Evolutionary conservation across 2,113 vertebrate species (phyloP), one percentile per base, ranked within the genome.

Genomic region (Odobenus rosmarus): DNA sequence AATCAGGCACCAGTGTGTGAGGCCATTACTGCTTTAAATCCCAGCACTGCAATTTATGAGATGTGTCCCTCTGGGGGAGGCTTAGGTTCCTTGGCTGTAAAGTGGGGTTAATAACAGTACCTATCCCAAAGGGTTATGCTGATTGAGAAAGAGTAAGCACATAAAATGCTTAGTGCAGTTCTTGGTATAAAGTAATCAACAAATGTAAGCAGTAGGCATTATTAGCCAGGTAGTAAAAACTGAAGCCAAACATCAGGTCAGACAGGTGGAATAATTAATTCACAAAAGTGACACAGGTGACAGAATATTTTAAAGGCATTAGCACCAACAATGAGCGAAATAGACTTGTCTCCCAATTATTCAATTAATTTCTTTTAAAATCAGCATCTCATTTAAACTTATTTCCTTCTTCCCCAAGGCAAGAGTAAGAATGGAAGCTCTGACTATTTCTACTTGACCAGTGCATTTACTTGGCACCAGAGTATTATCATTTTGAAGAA

Each of bases 41-140:
- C 64, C 77, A 79, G 79, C 14, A 9, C 49, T 79, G 39, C 59
- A 31, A 8, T 72, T 26, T 31, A 59, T 62, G 72, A 92, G 46
- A 39, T 42, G 57, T 53, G 84, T 95, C 55, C 69, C 72, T 49
- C 16, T 49, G 86, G 72, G 83, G 79, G 71, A 86, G 26, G 15
- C 8, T 86, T 92, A 11, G 59, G 51, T 93, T 96, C 83, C 53
- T 93, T 83, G 86, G 59, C 72, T 89, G 3, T 79, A 51, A 57
- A 88, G 59, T 72, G 39, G 64, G 46, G 51, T 71, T 64, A 72
- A 67, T 80, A 81, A 55, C 79, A 88, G 55, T 36, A 31, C 26
- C 33, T 16, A 6, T 88, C 86, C 57, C 77, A 55, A 15, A 87
- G 82, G 57, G 7, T 7, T 49, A 15, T 23, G 57, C 51, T 85